These are phyloP conservation scores for Panurus biarmicus DNA, from an alignment of 2,113 vertebrate genomes.

Conservation along the genomic window DNA sequence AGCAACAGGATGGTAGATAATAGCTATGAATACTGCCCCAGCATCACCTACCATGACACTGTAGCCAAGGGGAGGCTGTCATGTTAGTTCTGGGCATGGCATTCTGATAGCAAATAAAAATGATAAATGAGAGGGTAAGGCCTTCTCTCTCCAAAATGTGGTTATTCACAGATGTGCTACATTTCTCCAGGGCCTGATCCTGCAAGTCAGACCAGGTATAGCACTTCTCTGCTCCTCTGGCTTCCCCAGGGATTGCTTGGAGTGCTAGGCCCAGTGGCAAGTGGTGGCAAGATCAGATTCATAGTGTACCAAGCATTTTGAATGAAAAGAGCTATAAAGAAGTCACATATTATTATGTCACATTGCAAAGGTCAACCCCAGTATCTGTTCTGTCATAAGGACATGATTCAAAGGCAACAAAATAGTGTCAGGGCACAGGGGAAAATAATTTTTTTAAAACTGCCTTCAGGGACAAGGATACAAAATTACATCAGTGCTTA, in stretches of 20 bases:
- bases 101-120: neutral
- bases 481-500: constrained; percentile 49
- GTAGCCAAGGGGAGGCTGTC: neutral
- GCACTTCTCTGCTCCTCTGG: neutral
- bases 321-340: constrained; percentile 57
- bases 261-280: neutral
- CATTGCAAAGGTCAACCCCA: constrained; percentile 42
- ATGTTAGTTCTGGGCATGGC: neutral
- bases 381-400: constrained; percentile 53
- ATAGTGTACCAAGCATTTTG: neutral
- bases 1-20: neutral
- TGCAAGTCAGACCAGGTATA: neutral
- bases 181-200: neutral
- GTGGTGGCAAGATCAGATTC: neutral
- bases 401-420: constrained; percentile 55
- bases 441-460: constrained; percentile 31
- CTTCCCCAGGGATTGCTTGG: neutral
- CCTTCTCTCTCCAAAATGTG: neutral
- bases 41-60: neutral
- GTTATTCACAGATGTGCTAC: neutral
- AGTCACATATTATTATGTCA: constrained; percentile 62
- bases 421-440: constrained; percentile 35
- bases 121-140: neutral
- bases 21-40: neutral
- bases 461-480: constrained; percentile 11